These are phyloP conservation scores for Rhabdophis nuchalis DNA, from an alignment of 2,797 vertebrate genomes.

Conservation along the genomic window DNA sequence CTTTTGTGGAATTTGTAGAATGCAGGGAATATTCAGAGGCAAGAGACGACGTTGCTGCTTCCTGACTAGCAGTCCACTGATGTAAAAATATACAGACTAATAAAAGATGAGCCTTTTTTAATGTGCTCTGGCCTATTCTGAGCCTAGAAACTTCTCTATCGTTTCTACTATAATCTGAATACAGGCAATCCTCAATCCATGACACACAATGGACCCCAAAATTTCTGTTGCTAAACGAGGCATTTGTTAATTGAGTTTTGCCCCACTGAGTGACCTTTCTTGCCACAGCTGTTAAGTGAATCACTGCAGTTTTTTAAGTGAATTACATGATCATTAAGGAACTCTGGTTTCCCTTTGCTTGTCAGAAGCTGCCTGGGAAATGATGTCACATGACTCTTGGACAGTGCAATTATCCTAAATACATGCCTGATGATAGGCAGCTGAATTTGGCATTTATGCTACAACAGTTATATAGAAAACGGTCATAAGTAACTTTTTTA, in stretches of 20 bases:
- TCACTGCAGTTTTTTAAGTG: not conserved
- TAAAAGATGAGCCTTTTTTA: not conserved
- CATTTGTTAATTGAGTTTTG: not conserved
- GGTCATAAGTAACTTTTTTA: not conserved
- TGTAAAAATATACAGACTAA: not conserved
- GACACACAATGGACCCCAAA: not conserved
- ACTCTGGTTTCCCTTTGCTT: not conserved
- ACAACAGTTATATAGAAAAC: not conserved
- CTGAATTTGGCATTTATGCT: not conserved
- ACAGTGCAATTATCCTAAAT: not conserved
- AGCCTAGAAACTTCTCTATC: not conserved
- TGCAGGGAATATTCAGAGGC: constrained; percentile 19
- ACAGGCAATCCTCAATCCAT: not conserved
- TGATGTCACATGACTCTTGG: not conserved
- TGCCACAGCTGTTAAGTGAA: not conserved
- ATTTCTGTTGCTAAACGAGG: not conserved
- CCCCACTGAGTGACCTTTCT: not conserved
- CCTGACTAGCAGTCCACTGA: not conserved
- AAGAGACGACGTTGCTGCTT: not conserved
- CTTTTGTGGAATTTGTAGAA: constrained; percentile 60
- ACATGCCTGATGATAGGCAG: not conserved
- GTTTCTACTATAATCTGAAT: not conserved
- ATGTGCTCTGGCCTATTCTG: not conserved
- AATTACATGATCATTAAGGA: not conserved
- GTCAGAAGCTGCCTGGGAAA: not conserved